phyloP scores from a whole-genome alignment of 2,888 invertebrate genomes.

The Nymphalis urticae region DNA sequence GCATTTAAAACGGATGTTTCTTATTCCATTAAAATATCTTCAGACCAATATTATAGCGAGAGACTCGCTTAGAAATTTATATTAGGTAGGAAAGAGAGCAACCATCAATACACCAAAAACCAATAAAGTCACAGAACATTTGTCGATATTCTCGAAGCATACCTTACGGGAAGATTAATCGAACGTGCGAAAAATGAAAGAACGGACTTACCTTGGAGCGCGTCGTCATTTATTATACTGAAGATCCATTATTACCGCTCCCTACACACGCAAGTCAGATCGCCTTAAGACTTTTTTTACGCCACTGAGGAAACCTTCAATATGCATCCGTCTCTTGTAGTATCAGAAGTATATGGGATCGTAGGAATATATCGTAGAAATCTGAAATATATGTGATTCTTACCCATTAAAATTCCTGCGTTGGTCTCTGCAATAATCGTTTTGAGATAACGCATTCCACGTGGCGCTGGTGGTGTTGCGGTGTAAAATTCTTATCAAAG shows the following conservation, averaged over 20 bases:
- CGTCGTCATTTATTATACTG: conserved; percentile 67
- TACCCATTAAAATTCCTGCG: too few relatives aligned
- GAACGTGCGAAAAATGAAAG: conserved; percentile 69
- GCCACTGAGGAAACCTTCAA: not conserved
- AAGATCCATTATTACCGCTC: conserved; percentile 58
- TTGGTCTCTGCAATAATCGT: too few relatives aligned
- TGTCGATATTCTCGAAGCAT: conserved; percentile 37
- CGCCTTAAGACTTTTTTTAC: conserved; percentile 9
- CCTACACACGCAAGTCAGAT: conserved; percentile 16
- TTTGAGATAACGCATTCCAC: too few relatives aligned
- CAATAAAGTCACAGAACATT: conserved; percentile 37
- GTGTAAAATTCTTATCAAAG: too few relatives aligned
- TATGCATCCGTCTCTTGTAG: not conserved
- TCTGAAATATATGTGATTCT: too few relatives aligned
- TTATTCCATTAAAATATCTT: not conserved
- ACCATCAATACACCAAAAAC: conserved; percentile 35
- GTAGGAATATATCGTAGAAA: too few relatives aligned
- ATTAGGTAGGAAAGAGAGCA: conserved; percentile 12
- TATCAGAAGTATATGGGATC: too few relatives aligned
- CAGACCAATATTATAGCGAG: conserved; percentile 8
- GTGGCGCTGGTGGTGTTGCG: too few relatives aligned
- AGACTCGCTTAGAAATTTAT: conserved; percentile 25
- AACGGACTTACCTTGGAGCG: conserved; percentile 63
- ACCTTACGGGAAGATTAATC: conserved; percentile 59
- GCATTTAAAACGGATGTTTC: not conserved